Evolutionary conservation across 2,113 vertebrate genomes (phyloP).

Genomic region (Rhagologus leucostigma): DNA sequence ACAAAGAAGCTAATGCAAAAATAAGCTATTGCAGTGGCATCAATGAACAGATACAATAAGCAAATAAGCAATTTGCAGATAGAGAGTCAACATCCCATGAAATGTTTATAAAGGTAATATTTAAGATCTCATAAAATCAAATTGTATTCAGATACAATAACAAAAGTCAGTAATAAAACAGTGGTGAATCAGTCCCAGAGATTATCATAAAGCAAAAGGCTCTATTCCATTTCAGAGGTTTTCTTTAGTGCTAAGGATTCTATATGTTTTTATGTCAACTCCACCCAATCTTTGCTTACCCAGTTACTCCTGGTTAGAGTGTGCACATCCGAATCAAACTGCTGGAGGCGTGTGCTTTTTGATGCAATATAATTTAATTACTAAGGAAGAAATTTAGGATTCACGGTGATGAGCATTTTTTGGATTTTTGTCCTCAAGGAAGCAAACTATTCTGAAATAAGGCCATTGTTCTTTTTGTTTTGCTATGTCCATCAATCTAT

Average conservation of each 20-base stretch:
- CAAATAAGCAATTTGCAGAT: conserved; percentile 62
- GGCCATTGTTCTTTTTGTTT: not conserved
- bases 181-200: not conserved
- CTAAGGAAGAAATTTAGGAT: not conserved
- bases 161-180: conserved; percentile 42
- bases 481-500: not conserved
- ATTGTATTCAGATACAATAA: conserved; percentile 51
- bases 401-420: not conserved
- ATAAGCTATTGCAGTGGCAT: conserved; percentile 42
- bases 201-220: conserved; percentile 16
- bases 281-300: not conserved
- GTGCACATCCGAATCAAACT: not conserved
- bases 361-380: conserved; percentile 34
- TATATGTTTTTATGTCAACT: not conserved
- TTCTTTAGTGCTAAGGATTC: not conserved
- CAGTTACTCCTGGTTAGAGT: not conserved
- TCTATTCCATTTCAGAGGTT: not conserved
- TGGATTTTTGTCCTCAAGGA: not conserved
- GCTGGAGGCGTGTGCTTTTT: not conserved
- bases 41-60: conserved; percentile 37
- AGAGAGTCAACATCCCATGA: conserved; percentile 54
- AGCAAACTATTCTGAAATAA: not conserved
- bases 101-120: conserved; percentile 67
- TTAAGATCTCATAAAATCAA: conserved; percentile 62
- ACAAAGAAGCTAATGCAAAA: conserved; percentile 50